A percentile compares a stretch with the other conserved stretches of the same genome.
Conservation (phyloP, 2,113 vertebrate genomes). For the Steatornis caripensis region DNA sequence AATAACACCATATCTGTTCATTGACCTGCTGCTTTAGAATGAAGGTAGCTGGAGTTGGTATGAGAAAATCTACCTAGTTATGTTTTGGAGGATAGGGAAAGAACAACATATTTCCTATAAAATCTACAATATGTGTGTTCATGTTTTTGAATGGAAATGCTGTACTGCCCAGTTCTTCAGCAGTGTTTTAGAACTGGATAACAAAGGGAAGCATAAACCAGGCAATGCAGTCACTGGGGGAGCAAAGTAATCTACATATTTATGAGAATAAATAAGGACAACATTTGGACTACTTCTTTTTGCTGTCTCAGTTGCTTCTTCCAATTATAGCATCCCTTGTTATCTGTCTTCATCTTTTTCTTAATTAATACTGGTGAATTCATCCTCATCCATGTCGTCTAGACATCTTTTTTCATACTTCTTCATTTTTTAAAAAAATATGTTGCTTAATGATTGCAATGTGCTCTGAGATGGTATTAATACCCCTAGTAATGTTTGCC, state of each 20-base stretch:
- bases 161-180: neutral
- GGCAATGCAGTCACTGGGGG: neutral
- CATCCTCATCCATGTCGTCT: neutral
- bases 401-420: neutral
- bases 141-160: neutral
- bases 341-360: neutral
- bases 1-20: neutral
- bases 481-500: neutral
- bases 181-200: neutral
- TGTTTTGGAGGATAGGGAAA: neutral
- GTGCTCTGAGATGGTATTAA: neutral
- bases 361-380: neutral
- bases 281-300: neutral
- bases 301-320: neutral
- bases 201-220: neutral
- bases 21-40: neutral
- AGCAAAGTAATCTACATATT: neutral
- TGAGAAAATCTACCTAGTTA: neutral
- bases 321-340: neutral
- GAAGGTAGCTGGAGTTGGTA: neutral
- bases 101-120: neutral
- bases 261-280: neutral
- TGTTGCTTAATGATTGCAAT: neutral
- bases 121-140: neutral
- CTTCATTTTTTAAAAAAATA: neutral